phyloP scores from a whole-genome alignment of 35 echinoderm and acorn worm genomes.

The Amphiura filiformis region DNA sequence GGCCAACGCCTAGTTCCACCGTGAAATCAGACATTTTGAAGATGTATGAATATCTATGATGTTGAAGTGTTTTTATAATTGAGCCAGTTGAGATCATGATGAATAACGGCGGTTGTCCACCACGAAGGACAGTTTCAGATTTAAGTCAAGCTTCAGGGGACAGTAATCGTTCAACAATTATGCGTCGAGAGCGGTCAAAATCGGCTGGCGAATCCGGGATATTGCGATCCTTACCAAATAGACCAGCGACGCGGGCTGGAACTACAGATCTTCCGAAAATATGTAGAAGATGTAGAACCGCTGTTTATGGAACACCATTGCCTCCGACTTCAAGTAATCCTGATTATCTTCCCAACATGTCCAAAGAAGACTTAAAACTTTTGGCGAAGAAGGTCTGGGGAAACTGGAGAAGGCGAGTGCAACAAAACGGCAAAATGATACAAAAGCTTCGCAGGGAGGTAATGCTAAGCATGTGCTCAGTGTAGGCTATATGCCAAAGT shows the following conservation, averaged over 20 bases:
- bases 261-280: background rate
- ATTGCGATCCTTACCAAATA: background rate
- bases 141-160: background rate
- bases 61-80: too few relatives aligned
- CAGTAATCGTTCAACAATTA: background rate
- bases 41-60: too few relatives aligned
- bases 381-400: conserved; percentile 16
- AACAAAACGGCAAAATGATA: background rate
- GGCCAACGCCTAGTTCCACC: too few relatives aligned
- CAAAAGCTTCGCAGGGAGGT: background rate
- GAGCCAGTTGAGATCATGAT: too few relatives aligned
- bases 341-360: conserved; percentile 29
- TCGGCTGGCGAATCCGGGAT: background rate
- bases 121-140: too few relatives aligned
- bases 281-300: background rate
- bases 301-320: background rate
- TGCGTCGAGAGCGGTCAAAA: background rate
- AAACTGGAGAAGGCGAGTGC: conserved; percentile 7
- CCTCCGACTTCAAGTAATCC: background rate
- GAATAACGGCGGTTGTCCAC: too few relatives aligned
- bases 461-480: background rate
- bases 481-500: background rate
- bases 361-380: conserved; percentile 27
- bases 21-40: too few relatives aligned
- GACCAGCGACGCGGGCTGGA: too few relatives aligned